Evolutionary conservation across 2,888 invertebrate species (phyloP), one percentile per base, ranked within the genome.

Genomic region (Strigamia transsilvanica): DNA sequence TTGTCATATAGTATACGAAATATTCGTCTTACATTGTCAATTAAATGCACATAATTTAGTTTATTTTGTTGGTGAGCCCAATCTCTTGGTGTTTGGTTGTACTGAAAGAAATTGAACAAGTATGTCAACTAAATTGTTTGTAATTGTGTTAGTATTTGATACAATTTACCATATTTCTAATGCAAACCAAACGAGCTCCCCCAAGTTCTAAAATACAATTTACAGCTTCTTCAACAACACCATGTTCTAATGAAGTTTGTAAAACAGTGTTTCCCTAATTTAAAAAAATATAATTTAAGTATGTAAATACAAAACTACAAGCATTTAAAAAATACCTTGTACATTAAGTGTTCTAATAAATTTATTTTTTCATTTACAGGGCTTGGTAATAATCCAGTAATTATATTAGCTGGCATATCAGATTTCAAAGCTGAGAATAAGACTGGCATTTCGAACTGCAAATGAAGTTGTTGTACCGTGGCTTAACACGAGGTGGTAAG

Each of bases 131-230:
- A 27, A 79, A 41, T 34, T 18, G 80, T 51, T 46, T 10, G n/a
- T 21, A 27, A 27, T 27, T 27, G 27, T 27, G 27, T 27, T 27
- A 6, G 10, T 38, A 38, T 38, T 38, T 4, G 10, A 38, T 38
- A 9, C 6, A 38, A 38, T 38, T 38, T 42, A 84, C 84, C 66
- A 83, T 80, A 83, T 84, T 84, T 42, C 85, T 84, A 27, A 84
- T 84, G 81, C 83, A 84, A 56, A 85, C 82, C 5, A 85, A 81
- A 12, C 82, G 38, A 23, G 85, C 83, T 3, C 85, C 85, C 66
- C 84, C 84, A 83, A 82, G 82, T 38, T 83, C 77, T 79, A 84
- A 80, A 9, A 84, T 73, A 18, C 83, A 18, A 32, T 79, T 81
- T 38, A 84, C 83, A 7, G 84, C 82, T 46, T 84, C 83, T 5